Evolutionary conservation across 1,140 invertebrate genomes (phyloP).

Genomic region (Megalonaias nervosa): DNA sequence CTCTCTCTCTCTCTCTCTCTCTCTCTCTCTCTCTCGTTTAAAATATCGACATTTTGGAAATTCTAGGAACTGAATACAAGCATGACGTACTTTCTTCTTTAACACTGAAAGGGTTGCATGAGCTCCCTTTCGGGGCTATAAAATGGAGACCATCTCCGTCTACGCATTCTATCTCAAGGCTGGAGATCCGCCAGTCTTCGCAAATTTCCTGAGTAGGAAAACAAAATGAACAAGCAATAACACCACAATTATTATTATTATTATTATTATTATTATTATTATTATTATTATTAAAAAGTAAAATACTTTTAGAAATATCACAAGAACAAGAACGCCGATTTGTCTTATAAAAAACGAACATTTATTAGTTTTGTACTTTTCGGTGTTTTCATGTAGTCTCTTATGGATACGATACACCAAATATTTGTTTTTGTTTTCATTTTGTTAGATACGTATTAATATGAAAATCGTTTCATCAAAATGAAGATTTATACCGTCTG

Average conservation of each 20-base stretch:
- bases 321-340: not conserved
- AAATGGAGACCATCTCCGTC: slow-evolving; percentile 55
- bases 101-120: slow-evolving; percentile 45
- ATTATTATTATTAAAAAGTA: not conserved
- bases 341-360: not conserved
- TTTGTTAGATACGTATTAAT: too few species aligned
- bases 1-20: too few species aligned
- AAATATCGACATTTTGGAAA: too few species aligned
- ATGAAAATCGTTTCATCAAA: too few species aligned
- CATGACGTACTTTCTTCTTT: slow-evolving; percentile 37
- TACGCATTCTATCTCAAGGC: slow-evolving; percentile 51
- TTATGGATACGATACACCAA: too few species aligned
- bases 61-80: too few species aligned
- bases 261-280: slow-evolving; percentile 3
- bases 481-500: too few species aligned
- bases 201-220: slow-evolving; percentile 44
- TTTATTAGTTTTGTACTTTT: not conserved
- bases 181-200: slow-evolving; percentile 51
- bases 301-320: not conserved
- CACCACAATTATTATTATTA: not conserved
- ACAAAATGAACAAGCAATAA: not conserved
- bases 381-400: too few species aligned
- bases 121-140: slow-evolving; percentile 49
- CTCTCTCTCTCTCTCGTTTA: too few species aligned
- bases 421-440: too few species aligned